A percentile compares a stretch with the other conserved stretches of the same genome.
phyloP scores from a whole-genome alignment of 2,888 invertebrate genomes.

The Chesias legatella region DNA sequence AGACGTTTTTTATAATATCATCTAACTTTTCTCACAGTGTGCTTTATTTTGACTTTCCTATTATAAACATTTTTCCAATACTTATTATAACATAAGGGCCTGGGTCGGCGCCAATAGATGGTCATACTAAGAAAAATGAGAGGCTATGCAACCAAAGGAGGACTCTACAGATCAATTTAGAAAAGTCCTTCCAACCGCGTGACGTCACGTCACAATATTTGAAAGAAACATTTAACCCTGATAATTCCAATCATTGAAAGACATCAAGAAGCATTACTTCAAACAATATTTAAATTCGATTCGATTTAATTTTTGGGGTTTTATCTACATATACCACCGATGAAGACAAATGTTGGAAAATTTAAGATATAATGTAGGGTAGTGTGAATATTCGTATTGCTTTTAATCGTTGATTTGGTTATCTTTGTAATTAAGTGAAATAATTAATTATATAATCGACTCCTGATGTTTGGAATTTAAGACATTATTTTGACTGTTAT shows the following conservation, averaged over 20 bases:
- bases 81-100: constrained; percentile 52
- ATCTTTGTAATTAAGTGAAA: constrained; percentile 26
- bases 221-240: constrained; percentile 75
- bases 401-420: constrained; percentile 59
- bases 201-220: constrained; percentile 50
- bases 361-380: background rate
- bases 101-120: constrained; percentile 24
- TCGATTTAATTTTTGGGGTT: constrained; percentile 59
- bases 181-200: constrained; percentile 25
- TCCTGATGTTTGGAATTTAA: too few species aligned
- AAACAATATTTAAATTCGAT: constrained; percentile 77
- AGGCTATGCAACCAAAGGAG: constrained; percentile 61
- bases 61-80: constrained; percentile 67
- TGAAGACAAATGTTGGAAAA: constrained; percentile 29
- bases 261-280: constrained; percentile 66
- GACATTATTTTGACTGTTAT: too few species aligned
- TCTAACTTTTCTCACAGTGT: constrained; percentile 79
- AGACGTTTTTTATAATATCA: constrained; percentile 67
- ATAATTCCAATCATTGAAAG: constrained; percentile 74
- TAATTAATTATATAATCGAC: too few species aligned
- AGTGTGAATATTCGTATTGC: constrained; percentile 58
- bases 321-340: constrained; percentile 45
- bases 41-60: constrained; percentile 79
- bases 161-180: constrained; percentile 41
- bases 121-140: constrained; percentile 55